These are phyloP conservation scores for Mormoops blainvillei DNA, from an alignment of 2,113 vertebrate genomes.

Conservation along the genomic window DNA sequence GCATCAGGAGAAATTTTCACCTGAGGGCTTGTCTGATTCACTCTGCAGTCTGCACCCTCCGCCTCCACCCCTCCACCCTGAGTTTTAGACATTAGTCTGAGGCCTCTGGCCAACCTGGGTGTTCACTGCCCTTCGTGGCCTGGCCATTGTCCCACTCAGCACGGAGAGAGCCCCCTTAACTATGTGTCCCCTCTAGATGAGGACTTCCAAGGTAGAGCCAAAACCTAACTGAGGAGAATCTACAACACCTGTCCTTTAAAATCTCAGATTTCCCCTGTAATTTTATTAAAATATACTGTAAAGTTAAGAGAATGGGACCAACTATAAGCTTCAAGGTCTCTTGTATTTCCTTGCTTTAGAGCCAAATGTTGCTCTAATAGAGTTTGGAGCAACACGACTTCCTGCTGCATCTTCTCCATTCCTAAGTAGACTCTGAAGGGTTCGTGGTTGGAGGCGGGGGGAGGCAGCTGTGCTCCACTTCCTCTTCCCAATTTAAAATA, in stretches of 20 bases:
- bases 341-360: not conserved
- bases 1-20: not conserved
- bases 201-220: not conserved
- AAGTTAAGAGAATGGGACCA: not conserved
- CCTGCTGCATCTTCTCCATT: not conserved
- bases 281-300: not conserved
- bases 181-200: not conserved
- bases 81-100: not conserved
- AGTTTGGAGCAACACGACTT: not conserved
- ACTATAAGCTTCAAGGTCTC: not conserved
- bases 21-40: not conserved
- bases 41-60: not conserved
- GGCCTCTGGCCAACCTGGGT: not conserved
- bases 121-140: not conserved
- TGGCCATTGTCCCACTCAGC: not conserved
- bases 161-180: not conserved
- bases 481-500: not conserved
- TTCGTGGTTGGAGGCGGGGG: no score
- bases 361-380: not conserved
- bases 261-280: not conserved
- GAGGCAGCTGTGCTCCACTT: not conserved
- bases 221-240: not conserved
- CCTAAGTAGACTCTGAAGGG: not conserved
- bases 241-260: not conserved
- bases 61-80: not conserved